Percentiles rank a stretch among this genome's conserved stretches.
These are phyloP conservation scores for Cotesia congregata DNA, from an alignment of 2,888 invertebrate genomes.

Conservation along the genomic window DNA sequence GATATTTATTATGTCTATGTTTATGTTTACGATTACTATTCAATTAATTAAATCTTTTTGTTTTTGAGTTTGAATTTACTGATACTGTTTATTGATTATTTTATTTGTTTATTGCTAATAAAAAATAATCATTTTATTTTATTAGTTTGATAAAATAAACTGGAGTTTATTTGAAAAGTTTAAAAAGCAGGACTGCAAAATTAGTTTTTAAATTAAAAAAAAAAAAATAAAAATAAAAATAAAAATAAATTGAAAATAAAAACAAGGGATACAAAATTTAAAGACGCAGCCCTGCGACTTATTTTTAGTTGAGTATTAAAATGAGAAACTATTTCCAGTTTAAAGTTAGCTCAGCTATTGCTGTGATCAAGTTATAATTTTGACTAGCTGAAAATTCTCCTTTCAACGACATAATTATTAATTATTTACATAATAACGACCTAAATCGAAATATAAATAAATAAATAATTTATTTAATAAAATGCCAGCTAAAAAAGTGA, in stretches of 20 bases:
- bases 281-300: constrained; percentile 61
- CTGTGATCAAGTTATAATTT: constrained; percentile 55
- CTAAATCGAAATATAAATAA: constrained; percentile 33
- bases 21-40: no score
- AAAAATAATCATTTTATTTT: no score
- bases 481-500: constrained; percentile 58
- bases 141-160: no score
- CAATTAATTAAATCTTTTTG: no score
- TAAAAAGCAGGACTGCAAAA: background rate
- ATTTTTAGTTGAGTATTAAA: constrained; percentile 64
- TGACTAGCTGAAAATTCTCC: constrained; percentile 27
- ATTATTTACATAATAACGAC: constrained; percentile 47
- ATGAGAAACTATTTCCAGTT: constrained; percentile 66
- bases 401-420: constrained; percentile 20
- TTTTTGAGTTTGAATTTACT: no score
- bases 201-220: background rate
- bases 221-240: constrained; percentile 14
- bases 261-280: constrained; percentile 57
- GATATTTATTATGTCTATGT: no score
- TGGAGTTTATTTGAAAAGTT: no score
- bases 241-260: constrained; percentile 37
- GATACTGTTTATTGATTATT: no score
- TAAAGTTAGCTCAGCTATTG: constrained; percentile 68
- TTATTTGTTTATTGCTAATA: no score
- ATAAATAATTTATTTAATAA: constrained; percentile 48